Evolutionary conservation across 2,113 vertebrate genomes (phyloP).

Genomic region (Aphelocoma coerulescens): DNA sequence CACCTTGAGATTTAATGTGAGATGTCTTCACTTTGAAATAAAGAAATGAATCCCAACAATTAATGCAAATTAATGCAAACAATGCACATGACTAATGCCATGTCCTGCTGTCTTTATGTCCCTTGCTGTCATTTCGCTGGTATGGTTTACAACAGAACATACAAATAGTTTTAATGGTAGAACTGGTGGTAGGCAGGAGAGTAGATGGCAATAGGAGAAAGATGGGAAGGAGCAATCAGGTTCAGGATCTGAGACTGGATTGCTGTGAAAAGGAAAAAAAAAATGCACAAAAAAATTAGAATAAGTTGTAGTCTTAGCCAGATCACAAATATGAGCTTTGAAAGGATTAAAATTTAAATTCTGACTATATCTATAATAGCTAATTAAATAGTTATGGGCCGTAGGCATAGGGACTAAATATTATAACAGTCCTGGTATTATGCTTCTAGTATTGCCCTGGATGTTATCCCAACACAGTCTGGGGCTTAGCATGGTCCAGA

Average conservation of each 20-base stretch:
- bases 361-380: background rate
- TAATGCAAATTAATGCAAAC: background rate
- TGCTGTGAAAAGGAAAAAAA: background rate
- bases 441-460: background rate
- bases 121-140: background rate
- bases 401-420: background rate
- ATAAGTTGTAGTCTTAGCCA: background rate
- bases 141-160: background rate
- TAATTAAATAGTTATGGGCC: background rate
- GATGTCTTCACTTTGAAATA: background rate
- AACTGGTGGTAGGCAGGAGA: background rate
- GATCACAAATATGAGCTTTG: background rate
- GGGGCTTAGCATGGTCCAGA: fast-evolving
- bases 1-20: background rate
- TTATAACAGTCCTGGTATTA: background rate
- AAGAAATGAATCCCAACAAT: background rate
- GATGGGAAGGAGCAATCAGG: background rate
- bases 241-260: background rate
- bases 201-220: background rate
- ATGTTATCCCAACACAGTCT: background rate
- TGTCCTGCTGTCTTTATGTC: background rate
- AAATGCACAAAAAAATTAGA: background rate
- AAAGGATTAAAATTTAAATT: background rate
- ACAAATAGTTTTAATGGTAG: background rate
- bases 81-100: background rate